Evolutionary conservation across 2,888 invertebrate species (phyloP).

Genomic region (Lasioglossum zephyrum): DNA sequence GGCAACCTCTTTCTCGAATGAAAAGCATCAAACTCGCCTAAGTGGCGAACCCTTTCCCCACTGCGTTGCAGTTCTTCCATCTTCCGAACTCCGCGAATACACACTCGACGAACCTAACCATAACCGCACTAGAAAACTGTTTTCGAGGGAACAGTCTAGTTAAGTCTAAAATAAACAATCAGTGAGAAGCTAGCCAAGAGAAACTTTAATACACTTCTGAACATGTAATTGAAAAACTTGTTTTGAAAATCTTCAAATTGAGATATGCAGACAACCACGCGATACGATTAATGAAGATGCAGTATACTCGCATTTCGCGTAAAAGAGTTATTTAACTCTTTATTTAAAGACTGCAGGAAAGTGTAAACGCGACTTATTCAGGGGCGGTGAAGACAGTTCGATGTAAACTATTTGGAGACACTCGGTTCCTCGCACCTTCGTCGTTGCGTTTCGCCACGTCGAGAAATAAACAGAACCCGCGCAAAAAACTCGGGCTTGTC

Average conservation of each 20-base stretch:
- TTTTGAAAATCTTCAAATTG: no score
- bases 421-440: not conserved
- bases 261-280: no score
- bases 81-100: not conserved
- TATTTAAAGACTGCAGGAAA: not conserved
- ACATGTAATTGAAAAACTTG: no score
- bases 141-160: not conserved
- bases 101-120: constrained; percentile 9
- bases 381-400: not conserved
- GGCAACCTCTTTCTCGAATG: constrained; percentile 2
- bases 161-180: not conserved
- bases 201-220: no score
- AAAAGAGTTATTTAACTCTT: no score
- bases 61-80: not conserved
- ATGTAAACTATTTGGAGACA: not conserved
- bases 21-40: not conserved
- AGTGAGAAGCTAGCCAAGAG: no score
- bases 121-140: not conserved
- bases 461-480: constrained; percentile 58
- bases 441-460: not conserved
- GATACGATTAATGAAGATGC: not conserved
- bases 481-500: constrained; percentile 39
- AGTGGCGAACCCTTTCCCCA: not conserved
- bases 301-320: not conserved
- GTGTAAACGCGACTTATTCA: not conserved